These are phyloP conservation scores for Eumeta japonica DNA, from an alignment of 1,140 invertebrate species.

Conservation along the genomic window DNA sequence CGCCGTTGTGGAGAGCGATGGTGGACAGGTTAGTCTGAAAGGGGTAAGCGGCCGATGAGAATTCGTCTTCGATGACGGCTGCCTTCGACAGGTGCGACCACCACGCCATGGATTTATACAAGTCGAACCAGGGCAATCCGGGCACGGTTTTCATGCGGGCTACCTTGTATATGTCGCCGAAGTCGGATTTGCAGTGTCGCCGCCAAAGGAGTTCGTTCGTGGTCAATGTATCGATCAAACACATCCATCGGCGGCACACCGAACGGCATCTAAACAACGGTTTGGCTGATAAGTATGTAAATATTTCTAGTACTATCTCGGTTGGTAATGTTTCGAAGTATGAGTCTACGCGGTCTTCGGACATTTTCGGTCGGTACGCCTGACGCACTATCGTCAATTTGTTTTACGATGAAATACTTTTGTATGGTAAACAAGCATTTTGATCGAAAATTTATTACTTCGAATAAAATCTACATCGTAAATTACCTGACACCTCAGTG, in stretches of 20 bases:
- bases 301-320: conserved; percentile 28
- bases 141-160: conserved; percentile 16
- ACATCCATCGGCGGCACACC: conserved; percentile 27
- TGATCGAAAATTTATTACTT: no score
- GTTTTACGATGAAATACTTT: no score
- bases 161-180: conserved; percentile 13
- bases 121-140: conserved; percentile 18
- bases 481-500: no score
- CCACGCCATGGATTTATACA: conserved; percentile 27
- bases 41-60: conserved; percentile 19
- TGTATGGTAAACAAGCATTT: no score
- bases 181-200: conserved; percentile 24
- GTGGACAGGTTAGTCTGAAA: conserved; percentile 23
- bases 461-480: no score
- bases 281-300: conserved; percentile 22
- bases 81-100: conserved; percentile 25
- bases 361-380: conserved; percentile 5
- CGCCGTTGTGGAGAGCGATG: conserved; percentile 18
- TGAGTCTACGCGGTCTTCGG: background rate
- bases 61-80: conserved; percentile 21
- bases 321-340: conserved; percentile 16
- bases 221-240: conserved; percentile 22
- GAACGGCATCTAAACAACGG: conserved; percentile 23
- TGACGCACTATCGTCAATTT: no score
- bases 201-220: conserved; percentile 24